Evolutionary conservation across 2,113 vertebrate genomes (phyloP), one percentile per base, ranked within the genome.

Genomic region (Ceyx melanurus): DNA sequence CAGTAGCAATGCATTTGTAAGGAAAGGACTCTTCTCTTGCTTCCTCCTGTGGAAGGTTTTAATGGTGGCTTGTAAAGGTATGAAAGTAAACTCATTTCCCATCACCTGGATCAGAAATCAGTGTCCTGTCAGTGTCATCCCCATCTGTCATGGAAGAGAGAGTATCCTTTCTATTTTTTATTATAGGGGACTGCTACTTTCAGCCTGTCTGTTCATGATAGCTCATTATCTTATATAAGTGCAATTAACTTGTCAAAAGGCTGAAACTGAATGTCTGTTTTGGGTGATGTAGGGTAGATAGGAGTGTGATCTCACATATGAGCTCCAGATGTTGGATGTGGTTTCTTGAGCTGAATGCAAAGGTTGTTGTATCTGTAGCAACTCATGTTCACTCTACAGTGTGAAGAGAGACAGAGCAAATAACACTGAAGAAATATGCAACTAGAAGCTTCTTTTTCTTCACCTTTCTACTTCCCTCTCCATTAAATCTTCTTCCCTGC

Each of bases 251-350:
- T 88, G 82, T 91, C 72, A 56, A 81, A 94, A 81, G 37, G 16
- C 65, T 90, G 76, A 92, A 86, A 72, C 23, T 9, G n/a, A 57
- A 56, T 74, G 75, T 61, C 82, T 92, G 72, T 33, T 95, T 83
- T 56, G 56, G 73, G 65, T 90, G 81, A 53, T 21, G 67, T 15
- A 79, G 28, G 71, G 58, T 16, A 75, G 74, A 71, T 60, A 56
- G 61, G 46, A 57, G 45, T 93, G 40, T 57, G 75, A 60, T 90
- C 35, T 83, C 56, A 71, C 61, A 60, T 74, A 81, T 20, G 92
- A 90, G 68, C 80, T 93, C 80, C 79, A 90, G 90, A 93, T 95
- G 91, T 48, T 91, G 25, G 29, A 50, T 88, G 76, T 74, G 65
- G 64, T 90, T 91, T 88, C 51, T 91, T 76, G 60, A 95, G 61